These are phyloP conservation scores for Apis laboriosa DNA, from an alignment of 1,140 invertebrate genomes.

Conservation along the genomic window DNA sequence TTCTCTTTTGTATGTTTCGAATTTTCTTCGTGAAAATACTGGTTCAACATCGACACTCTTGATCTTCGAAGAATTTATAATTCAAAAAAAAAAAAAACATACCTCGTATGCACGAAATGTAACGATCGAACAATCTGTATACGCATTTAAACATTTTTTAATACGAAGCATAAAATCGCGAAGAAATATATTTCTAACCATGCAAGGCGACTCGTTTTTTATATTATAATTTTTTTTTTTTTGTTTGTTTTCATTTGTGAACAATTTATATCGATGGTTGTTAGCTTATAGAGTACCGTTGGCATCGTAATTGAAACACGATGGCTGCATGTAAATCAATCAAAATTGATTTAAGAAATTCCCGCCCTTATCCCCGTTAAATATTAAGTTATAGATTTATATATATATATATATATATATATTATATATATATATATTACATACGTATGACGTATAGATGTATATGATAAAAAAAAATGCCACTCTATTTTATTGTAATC, in stretches of 20 bases:
- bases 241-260: slow-evolving; percentile 54
- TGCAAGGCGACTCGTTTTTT: slow-evolving; percentile 46
- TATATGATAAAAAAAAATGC: slow-evolving; percentile 37
- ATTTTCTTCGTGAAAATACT: slow-evolving; percentile 1
- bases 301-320: slow-evolving; percentile 41
- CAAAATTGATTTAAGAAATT: slow-evolving; percentile 72
- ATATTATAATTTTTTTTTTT: slow-evolving; percentile 38
- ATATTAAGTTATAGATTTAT: slow-evolving; percentile 48
- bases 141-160: not conserved
- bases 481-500: slow-evolving; percentile 42
- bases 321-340: slow-evolving; percentile 68
- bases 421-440: slow-evolving; percentile 2
- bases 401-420: not conserved
- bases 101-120: slow-evolving; percentile 5
- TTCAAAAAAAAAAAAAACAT: too few relatives aligned
- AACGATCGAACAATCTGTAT: not conserved
- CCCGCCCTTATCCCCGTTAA: slow-evolving; percentile 18
- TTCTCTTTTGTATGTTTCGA: not conserved
- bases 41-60: not conserved
- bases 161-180: slow-evolving; percentile 29
- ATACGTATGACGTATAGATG: slow-evolving; percentile 58
- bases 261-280: slow-evolving; percentile 58
- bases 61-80: not conserved
- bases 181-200: slow-evolving; percentile 29
- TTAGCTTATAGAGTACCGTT: slow-evolving; percentile 41